phyloP scores from a whole-genome alignment of 2,888 invertebrate species.

The Isotomurus palustris region DNA sequence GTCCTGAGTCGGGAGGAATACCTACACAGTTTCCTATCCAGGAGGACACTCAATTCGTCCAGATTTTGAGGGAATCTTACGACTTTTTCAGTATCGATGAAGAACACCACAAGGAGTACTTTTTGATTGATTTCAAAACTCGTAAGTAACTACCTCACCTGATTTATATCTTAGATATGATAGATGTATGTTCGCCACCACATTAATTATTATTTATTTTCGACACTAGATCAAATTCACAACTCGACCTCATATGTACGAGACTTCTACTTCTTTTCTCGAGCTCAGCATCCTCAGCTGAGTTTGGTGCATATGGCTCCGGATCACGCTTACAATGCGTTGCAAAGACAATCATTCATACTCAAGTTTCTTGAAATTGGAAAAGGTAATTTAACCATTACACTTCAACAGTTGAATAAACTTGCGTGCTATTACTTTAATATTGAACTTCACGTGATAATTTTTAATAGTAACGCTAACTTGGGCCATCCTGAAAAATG shows the following conservation, averaged over 20 bases:
- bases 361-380: slow-evolving; percentile 97
- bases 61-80: slow-evolving; percentile 88
- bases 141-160: slow-evolving; percentile 60
- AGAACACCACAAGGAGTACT: slow-evolving; percentile 78
- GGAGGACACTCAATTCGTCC: slow-evolving; percentile 93
- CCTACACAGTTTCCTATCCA: slow-evolving; percentile 98
- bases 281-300: slow-evolving; percentile 96
- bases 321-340: slow-evolving; percentile 79
- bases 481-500: slow-evolving; percentile 87
- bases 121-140: slow-evolving; percentile 96
- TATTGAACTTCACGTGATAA: not conserved
- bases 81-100: slow-evolving; percentile 97
- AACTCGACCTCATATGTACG: slow-evolving; percentile 92
- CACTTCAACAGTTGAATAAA: not conserved
- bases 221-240: slow-evolving; percentile 82
- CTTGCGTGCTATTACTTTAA: not conserved
- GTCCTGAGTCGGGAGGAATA: slow-evolving; percentile 85
- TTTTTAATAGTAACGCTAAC: slow-evolving; percentile 63
- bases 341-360: slow-evolving; percentile 83
- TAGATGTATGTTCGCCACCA: no score
- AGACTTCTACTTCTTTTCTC: slow-evolving; percentile 90
- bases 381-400: slow-evolving; percentile 56
- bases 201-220: slow-evolving; percentile 1
- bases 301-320: slow-evolving; percentile 89
- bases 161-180: slow-evolving; percentile 34